These are phyloP conservation scores for Mizuhopecten yessoensis DNA, from an alignment of 1,140 invertebrate genomes.

Conservation along the genomic window DNA sequence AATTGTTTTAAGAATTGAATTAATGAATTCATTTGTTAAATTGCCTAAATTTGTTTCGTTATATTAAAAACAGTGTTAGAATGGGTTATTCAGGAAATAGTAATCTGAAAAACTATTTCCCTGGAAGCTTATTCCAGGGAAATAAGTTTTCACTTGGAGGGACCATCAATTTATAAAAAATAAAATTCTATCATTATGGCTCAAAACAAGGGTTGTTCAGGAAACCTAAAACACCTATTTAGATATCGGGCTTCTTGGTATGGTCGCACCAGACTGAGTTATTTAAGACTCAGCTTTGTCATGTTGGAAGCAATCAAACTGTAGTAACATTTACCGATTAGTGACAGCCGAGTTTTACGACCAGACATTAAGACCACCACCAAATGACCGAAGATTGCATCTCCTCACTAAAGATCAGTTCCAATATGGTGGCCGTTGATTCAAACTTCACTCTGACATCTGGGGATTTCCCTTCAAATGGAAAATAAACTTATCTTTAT, in stretches of 20 bases:
- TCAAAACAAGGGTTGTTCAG: no score
- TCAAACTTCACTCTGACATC: not conserved
- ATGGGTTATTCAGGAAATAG: no score
- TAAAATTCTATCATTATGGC: no score
- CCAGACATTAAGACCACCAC: not conserved
- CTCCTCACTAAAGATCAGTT: not conserved
- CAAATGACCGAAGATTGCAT: not conserved
- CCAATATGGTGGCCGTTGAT: not conserved
- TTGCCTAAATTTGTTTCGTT: no score
- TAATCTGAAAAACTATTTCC: no score
- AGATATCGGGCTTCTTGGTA: not conserved
- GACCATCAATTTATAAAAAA: no score
- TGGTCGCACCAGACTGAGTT: not conserved
- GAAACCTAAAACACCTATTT: not conserved
- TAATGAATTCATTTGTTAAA: no score
- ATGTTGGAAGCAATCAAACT: conserved; percentile 35
- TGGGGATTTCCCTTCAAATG: not conserved
- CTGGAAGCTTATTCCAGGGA: no score
- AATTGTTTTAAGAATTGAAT: no score
- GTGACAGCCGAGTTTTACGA: not conserved
- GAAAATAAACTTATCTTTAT: not conserved
- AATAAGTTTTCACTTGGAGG: no score
- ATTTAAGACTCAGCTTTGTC: not conserved
- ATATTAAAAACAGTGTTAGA: no score
- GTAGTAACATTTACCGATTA: not conserved